These are phyloP conservation scores for Trisateles emortualis DNA, from an alignment of 2,888 invertebrate genomes.

Conservation along the genomic window DNA sequence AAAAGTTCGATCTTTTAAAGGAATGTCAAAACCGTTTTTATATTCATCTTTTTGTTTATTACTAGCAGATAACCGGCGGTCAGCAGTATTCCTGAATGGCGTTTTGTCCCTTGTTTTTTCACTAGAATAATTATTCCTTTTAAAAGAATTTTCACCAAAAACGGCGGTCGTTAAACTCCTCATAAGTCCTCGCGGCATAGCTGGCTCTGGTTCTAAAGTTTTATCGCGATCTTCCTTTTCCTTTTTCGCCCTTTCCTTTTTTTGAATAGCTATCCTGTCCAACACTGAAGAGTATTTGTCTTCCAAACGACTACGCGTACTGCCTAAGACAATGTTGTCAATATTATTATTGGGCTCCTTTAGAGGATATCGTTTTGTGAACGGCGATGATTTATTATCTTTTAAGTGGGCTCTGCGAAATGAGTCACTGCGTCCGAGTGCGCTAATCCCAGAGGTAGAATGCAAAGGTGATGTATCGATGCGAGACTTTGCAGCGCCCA, in stretches of 20 bases:
- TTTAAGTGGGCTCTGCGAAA: conserved; percentile 79
- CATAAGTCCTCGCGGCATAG: conserved; percentile 82
- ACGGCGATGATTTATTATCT: conserved; percentile 80
- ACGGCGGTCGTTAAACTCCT: conserved; percentile 92
- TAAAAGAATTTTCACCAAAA: conserved; percentile 88
- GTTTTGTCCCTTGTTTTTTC: conserved; percentile 89
- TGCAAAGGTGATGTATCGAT: conserved; percentile 78
- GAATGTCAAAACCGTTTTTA: conserved; percentile 74
- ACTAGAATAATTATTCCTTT: conserved; percentile 85
- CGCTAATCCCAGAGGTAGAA: conserved; percentile 71
- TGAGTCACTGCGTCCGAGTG: conserved; percentile 80
- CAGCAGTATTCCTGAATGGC: conserved; percentile 85
- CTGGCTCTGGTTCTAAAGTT: conserved; percentile 89
- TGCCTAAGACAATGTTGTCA: conserved; percentile 78
- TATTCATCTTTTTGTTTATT: conserved; percentile 72
- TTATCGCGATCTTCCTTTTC: conserved; percentile 89
- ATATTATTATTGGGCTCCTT: conserved; percentile 82
- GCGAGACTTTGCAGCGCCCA: conserved; percentile 70
- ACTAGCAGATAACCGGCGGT: conserved; percentile 72
- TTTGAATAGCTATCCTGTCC: conserved; percentile 89
- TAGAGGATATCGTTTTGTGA: conserved; percentile 77
- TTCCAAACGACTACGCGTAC: conserved; percentile 90
- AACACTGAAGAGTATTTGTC: conserved; percentile 93
- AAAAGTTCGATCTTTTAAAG: conserved; percentile 63
- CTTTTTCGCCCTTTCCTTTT: conserved; percentile 83